Base-by-base conservation (phyloP, 2,797 vertebrate genomes). In the Naso thynnoides region DNA sequence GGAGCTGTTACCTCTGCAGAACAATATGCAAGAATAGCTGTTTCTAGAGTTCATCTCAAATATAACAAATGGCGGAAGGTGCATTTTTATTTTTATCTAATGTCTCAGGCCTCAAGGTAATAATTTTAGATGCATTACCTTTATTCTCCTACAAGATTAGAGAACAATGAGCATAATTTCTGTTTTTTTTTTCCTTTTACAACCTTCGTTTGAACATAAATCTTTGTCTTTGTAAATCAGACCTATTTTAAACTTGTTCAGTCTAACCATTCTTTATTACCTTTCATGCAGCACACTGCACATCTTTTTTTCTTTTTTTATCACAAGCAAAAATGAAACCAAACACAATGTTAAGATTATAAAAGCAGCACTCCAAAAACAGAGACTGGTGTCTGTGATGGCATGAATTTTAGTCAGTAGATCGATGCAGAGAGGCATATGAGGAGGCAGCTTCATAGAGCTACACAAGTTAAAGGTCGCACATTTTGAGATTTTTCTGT, bases 1-100 rank as follows among this genome's bases (percentile, higher is more conserved):
- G n/a, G n/a, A 39, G 48, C n/a, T 75, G 69, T 49, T 49, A 23
- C 66, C 69, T 66, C n/a, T 58, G 55, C 58, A 71, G 63, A 78
- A 83, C 50, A 79, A 79, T 53, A 70, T 74, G 70, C 14, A 75
- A 74, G n/a, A 79, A 27, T 27, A 56, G 52, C 42, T 33, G 57
- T 9, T 19, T 74, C 63, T 64, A 47, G 14, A 73, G 60, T 52
- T 78, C 44, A 74, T 71, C 57, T 60, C 47, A 56, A 27, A 70
- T 53, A 23, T 38, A 70, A 24, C 38, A 64, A 55, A 52, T 13
- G 26, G 36, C 4, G 19, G 21, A 63, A 29, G 48, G 58, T 45
- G 26, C 36, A 61, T 76, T 56, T 66, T 61, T 33, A 69, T 70
- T 71, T 45, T 59, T 52, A 50, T 61, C 23, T 29, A 24, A 53